Conservation (phyloP, 2,888 invertebrate species). For the Biston stratarius region DNA sequence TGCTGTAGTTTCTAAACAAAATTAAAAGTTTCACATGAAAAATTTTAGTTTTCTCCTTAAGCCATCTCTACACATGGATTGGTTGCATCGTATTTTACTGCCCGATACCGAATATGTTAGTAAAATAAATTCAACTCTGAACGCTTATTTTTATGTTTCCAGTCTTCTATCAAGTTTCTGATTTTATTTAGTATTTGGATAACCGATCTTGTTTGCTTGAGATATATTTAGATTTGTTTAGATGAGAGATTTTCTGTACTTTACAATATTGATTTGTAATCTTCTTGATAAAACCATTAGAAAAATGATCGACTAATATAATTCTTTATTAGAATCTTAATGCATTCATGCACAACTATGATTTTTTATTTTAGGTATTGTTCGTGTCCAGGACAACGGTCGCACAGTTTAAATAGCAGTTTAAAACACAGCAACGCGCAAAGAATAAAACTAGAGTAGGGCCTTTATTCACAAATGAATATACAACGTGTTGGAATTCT, state of each 20-base stretch:
- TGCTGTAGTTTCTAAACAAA: not conserved
- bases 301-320: too few species aligned
- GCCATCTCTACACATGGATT: not conserved
- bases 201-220: conserved; percentile 11
- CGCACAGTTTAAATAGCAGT: not conserved
- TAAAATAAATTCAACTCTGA: conserved; percentile 51
- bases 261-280: not conserved
- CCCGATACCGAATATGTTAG: conserved; percentile 56
- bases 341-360: too few species aligned
- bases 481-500: too few species aligned
- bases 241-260: not conserved
- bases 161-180: conserved; percentile 10
- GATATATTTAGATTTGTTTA: too few species aligned
- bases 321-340: too few species aligned
- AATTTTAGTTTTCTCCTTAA: not conserved
- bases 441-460: too few species aligned
- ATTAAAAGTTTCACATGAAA: not conserved
- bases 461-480: too few species aligned
- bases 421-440: not conserved
- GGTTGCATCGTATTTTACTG: conserved; percentile 49
- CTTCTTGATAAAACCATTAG: not conserved
- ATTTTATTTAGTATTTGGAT: conserved; percentile 11
- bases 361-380: not conserved
- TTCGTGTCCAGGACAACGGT: not conserved
- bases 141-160: conserved; percentile 26